These are phyloP conservation scores for Anagyrus pseudococci DNA, from an alignment of 2,888 invertebrate genomes.

Conservation along the genomic window DNA sequence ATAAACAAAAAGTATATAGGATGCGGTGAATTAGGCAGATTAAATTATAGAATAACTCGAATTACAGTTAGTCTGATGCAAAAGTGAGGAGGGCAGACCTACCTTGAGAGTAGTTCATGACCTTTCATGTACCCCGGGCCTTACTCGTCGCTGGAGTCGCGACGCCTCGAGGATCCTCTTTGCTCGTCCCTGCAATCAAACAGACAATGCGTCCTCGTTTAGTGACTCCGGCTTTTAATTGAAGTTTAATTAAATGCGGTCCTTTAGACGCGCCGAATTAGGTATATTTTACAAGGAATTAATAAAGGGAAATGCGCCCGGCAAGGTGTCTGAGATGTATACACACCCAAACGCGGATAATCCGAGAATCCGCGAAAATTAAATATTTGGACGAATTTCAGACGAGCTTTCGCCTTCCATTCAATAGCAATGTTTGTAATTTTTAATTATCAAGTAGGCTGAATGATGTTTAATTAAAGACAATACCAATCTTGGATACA, in stretches of 20 bases:
- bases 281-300: too few relatives aligned
- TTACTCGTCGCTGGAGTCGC: constrained; percentile 56
- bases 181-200: constrained; percentile 35
- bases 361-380: too few relatives aligned
- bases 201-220: constrained; percentile 31
- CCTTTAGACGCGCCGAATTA: constrained; percentile 24
- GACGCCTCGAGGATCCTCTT: constrained; percentile 36
- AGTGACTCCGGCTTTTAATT: constrained; percentile 24
- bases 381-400: too few relatives aligned
- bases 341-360: too few relatives aligned
- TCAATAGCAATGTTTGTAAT: too few relatives aligned
- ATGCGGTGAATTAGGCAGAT: neutral
- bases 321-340: too few relatives aligned
- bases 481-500: too few relatives aligned
- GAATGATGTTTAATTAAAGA: too few relatives aligned
- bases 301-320: too few relatives aligned
- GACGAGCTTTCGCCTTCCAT: too few relatives aligned
- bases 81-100: constrained; percentile 39
- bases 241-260: constrained; percentile 34
- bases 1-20: neutral
- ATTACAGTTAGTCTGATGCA: neutral
- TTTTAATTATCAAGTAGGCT: too few relatives aligned
- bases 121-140: constrained; percentile 59
- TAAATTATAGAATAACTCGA: neutral
- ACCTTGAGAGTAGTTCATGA: constrained; percentile 62